phyloP scores from a whole-genome alignment of 2,888 invertebrate genomes.

The Entomobrya proxima region DNA sequence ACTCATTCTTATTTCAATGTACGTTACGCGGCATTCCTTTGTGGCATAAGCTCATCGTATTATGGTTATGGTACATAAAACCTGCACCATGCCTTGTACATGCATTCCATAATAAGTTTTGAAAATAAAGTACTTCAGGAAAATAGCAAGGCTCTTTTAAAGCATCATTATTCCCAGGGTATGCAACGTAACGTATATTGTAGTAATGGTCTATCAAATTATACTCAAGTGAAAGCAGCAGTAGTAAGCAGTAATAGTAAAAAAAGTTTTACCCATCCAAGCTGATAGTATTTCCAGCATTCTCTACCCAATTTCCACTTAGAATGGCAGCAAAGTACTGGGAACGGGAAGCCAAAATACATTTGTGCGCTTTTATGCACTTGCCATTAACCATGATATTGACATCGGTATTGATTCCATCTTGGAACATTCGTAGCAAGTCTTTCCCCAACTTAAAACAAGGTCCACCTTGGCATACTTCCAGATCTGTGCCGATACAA shows the following conservation, averaged over 20 bases:
- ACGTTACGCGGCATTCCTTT: too few species aligned
- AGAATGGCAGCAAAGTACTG: slow-evolving; percentile 95
- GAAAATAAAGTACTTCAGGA: too few species aligned
- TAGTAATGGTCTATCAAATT: not conserved
- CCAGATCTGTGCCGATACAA: slow-evolving; percentile 68
- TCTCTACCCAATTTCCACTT: slow-evolving; percentile 90
- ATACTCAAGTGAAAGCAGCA: not conserved
- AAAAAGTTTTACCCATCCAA: slow-evolving; percentile 83
- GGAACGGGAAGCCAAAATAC: slow-evolving; percentile 92
- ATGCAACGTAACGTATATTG: too few species aligned
- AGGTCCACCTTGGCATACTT: slow-evolving; percentile 76
- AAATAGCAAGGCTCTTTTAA: too few species aligned
- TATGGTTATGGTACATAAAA: too few species aligned
- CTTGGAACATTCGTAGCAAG: slow-evolving; percentile 91
- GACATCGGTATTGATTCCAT: slow-evolving; percentile 93
- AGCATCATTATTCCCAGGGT: too few species aligned
- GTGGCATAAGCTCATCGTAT: too few species aligned
- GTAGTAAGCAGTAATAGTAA: not conserved
- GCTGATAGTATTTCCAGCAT: slow-evolving; percentile 88
- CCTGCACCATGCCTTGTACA: too few species aligned
- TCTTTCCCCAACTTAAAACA: slow-evolving; percentile 88
- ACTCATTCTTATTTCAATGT: too few species aligned
- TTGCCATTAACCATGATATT: slow-evolving; percentile 89
- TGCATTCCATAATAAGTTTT: too few species aligned
- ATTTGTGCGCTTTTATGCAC: slow-evolving; percentile 92